phyloP scores from a whole-genome alignment of 64 coral and sea anemone genomes.

The Hydrozoanthus tunicans region DNA sequence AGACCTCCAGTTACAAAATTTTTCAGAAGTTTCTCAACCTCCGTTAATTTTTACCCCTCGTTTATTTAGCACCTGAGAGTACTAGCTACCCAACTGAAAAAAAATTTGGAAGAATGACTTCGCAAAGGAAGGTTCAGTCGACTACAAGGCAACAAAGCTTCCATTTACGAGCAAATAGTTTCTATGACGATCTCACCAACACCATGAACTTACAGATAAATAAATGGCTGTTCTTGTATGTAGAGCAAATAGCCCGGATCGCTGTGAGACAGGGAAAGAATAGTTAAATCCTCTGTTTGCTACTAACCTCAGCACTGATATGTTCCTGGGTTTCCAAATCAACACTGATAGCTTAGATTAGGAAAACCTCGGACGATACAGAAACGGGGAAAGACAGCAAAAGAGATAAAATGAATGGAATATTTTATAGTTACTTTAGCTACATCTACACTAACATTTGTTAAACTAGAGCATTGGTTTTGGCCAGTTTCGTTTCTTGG shows the following conservation, averaged over 20 bases:
- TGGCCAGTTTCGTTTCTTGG: too few relatives aligned
- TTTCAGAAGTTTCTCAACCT: too few relatives aligned
- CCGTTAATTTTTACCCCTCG: too few relatives aligned
- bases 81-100: too few relatives aligned
- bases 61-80: too few relatives aligned
- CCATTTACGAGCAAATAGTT: too few relatives aligned
- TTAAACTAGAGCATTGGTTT: too few relatives aligned
- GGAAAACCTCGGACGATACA: constrained; percentile 41
- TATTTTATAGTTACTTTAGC: not conserved
- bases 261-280: constrained; percentile 36
- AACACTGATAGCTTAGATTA: constrained; percentile 24
- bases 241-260: constrained; percentile 37
- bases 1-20: too few relatives aligned
- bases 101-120: too few relatives aligned
- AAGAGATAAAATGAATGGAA: not conserved
- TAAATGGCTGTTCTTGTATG: constrained; percentile 61
- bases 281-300: not conserved
- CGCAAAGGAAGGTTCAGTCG: too few relatives aligned
- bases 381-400: not conserved
- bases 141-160: not conserved
- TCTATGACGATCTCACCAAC: too few relatives aligned
- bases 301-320: constrained; percentile 27
- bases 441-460: too few relatives aligned
- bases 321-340: constrained; percentile 29
- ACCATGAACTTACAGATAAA: constrained; percentile 53